Conservation (phyloP, 2,113 vertebrate genomes). For the Ia io region DNA sequence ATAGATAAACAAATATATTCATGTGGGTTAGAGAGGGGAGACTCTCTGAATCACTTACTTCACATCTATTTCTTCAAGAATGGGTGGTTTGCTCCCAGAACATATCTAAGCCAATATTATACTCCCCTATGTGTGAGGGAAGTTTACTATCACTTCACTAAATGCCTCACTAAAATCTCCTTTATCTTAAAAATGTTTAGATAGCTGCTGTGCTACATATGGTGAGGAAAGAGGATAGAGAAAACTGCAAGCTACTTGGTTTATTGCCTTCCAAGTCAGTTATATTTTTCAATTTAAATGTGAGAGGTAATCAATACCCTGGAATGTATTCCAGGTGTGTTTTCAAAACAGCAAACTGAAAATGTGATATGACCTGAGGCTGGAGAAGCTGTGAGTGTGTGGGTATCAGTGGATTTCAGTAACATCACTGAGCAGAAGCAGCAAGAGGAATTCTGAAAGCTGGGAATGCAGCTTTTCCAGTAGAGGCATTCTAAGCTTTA, state of each 20-base stretch:
- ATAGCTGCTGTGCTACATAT: not conserved
- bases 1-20: not conserved
- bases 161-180: not conserved
- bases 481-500: not conserved
- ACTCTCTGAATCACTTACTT: not conserved
- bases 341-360: slow-evolving; percentile 1
- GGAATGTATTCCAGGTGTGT: not conserved
- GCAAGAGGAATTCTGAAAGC: not conserved
- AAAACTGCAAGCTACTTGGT: not conserved
- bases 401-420: not conserved
- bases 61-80: not conserved
- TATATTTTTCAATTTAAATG: slow-evolving; percentile 51
- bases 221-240: not conserved
- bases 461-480: not conserved
- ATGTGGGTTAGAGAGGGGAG: not conserved
- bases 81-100: not conserved
- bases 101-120: not conserved
- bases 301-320: slow-evolving; percentile 41
- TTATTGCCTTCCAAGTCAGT: slow-evolving; percentile 9
- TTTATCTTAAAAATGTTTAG: not conserved
- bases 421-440: not conserved
- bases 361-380: not conserved
- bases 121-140: not conserved
- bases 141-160: not conserved
- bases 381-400: not conserved